These are phyloP conservation scores for Chloropsis cyanopogon DNA, from an alignment of 2,113 vertebrate species.

Conservation along the genomic window DNA sequence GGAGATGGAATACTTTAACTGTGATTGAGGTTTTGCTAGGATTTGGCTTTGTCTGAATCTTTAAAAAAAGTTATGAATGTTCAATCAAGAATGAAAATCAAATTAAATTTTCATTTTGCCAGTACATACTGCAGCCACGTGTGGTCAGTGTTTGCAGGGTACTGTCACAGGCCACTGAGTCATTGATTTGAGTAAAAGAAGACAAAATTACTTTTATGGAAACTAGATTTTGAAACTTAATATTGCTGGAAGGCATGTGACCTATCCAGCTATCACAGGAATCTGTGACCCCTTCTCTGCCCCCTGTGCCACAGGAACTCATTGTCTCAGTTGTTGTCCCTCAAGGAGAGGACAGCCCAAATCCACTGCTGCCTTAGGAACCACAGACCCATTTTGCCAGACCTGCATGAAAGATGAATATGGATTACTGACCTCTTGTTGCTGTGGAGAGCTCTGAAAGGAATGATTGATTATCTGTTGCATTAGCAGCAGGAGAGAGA, in stretches of 20 bases:
- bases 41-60: not conserved
- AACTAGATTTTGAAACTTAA: not conserved
- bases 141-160: rapidly evolving
- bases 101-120: not conserved
- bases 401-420: not conserved
- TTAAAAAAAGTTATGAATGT: not conserved
- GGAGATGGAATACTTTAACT: not conserved
- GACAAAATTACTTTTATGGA: not conserved
- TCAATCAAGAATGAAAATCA: not conserved
- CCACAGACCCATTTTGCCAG: not conserved
- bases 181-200: not conserved
- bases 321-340: not conserved
- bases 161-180: not conserved
- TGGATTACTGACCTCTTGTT: conserved; percentile 9
- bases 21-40: not conserved
- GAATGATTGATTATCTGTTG: conserved; percentile 22
- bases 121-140: not conserved
- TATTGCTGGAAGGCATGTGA: not conserved
- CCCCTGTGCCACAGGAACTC: not conserved
- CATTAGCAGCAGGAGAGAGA: conserved; percentile 11
- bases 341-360: not conserved
- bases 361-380: not conserved
- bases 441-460: not conserved
- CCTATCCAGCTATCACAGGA: not conserved
- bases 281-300: not conserved